Evolutionary conservation across 1,140 invertebrate genomes (phyloP), one percentile per base, ranked within the genome.

Genomic region (Zophobas atratus): DNA sequence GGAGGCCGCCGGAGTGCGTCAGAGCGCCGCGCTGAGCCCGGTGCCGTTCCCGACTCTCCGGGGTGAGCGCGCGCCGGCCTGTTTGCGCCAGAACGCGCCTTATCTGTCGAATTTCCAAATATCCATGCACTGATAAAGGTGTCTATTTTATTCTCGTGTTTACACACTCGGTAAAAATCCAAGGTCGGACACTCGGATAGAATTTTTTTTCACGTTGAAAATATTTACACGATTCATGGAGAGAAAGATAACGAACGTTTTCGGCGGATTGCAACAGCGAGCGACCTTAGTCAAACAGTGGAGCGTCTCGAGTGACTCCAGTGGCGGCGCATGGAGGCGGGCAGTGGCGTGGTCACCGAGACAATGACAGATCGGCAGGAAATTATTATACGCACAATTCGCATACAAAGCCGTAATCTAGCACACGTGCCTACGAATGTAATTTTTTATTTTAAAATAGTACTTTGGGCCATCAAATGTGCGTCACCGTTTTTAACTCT

Each of bases 61-160:
- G 20, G 20, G 20, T 20, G 20, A 20, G 20, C 20, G 20, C 20
- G 20, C 20, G 20, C 20, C 20, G 20, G 20, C 20, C 20, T 20
- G 20, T 20, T 20, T 20, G 20, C 20, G 20, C 20, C 20, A 20
- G 20, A 20, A 20, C 20, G 20, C 20, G 20, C 20, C 60, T 67
- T 67, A 67, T 67, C 60, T 67, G 43, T 67, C 43, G 60, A 67
- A 67, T 67, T 67, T 67, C 60, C 60, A 67, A 67, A 67, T 67
- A 67, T 41, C 43, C 60, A 67, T 67, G 60, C 60, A 67, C 60
- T 67, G 60, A 67, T 67, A 67, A 63, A 67, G 20, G 20, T 43
- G 60, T 20, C 57, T 20, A 63, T 63, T 67, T 67, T 67, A 67
- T 67, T 67, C 43, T 34, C n/a, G 5, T 67, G 60, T 67, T 67